Evolutionary conservation across 1,140 invertebrate genomes (phyloP).

Genomic region (Cydia pomonella): DNA sequence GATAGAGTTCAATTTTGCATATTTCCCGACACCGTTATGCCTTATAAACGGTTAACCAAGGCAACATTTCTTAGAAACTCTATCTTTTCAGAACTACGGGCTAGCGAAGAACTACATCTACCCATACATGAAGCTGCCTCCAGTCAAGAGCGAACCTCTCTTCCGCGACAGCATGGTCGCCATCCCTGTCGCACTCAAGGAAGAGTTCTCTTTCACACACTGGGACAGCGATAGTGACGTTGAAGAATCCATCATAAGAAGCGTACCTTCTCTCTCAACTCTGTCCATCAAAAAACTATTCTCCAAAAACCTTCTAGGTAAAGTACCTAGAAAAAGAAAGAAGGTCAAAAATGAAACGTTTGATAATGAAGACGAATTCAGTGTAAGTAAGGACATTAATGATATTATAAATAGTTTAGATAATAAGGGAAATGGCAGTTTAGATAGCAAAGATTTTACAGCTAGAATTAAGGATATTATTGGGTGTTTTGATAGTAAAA

Average conservation of each 20-base stretch:
- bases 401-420: slow-evolving; percentile 53
- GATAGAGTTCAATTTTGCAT: too few relatives aligned
- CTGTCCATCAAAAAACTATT: slow-evolving; percentile 55
- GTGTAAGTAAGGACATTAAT: slow-evolving; percentile 46
- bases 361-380: slow-evolving; percentile 42
- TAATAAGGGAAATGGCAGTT: slow-evolving; percentile 26
- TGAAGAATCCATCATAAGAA: slow-evolving; percentile 37
- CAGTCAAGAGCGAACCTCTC: slow-evolving; percentile 45
- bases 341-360: slow-evolving; percentile 53
- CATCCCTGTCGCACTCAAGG: slow-evolving; percentile 49
- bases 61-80: neutral
- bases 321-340: slow-evolving; percentile 55
- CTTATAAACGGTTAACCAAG: too few relatives aligned
- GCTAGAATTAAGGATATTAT: slow-evolving; percentile 34
- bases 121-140: slow-evolving; percentile 48
- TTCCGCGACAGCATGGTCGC: slow-evolving; percentile 53
- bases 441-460: slow-evolving; percentile 3
- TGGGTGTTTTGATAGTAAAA: slow-evolving; percentile 11
- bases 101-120: slow-evolving; percentile 53
- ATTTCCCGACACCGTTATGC: too few relatives aligned
- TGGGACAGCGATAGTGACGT: slow-evolving; percentile 58
- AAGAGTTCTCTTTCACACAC: slow-evolving; percentile 53
- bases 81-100: slow-evolving; percentile 56
- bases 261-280: slow-evolving; percentile 42
- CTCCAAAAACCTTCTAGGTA: slow-evolving; percentile 53